Conservation (phyloP, 2,888 invertebrate genomes). For the Nomada fabriciana region DNA sequence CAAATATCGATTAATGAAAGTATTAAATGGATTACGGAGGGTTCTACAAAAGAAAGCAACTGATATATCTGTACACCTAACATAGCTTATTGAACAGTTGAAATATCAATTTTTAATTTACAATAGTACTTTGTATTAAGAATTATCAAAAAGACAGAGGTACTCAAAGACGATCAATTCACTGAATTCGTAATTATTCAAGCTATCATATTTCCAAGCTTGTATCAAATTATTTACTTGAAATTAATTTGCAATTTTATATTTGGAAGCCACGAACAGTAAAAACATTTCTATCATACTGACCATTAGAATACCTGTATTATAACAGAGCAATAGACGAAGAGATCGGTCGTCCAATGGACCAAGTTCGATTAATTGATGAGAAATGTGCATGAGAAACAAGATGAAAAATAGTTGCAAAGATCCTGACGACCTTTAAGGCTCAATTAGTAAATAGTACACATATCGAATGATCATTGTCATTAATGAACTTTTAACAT, state of each 20-base stretch:
- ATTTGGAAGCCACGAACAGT: background rate
- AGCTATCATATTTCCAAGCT: too few relatives aligned
- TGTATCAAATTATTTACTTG: too few relatives aligned
- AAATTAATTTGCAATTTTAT: too few relatives aligned
- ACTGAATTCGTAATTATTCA: too few relatives aligned
- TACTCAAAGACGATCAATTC: background rate
- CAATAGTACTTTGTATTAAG: too few relatives aligned
- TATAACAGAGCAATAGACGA: constrained; percentile 27
- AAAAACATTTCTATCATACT: background rate
- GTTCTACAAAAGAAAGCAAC: too few relatives aligned
- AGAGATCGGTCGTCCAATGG: constrained; percentile 30
- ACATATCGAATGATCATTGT: background rate
- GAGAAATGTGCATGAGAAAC: background rate
- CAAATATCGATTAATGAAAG: background rate
- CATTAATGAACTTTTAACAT: constrained; percentile 4
- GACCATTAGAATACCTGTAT: constrained; percentile 16
- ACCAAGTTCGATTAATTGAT: constrained; percentile 45
- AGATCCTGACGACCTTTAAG: constrained; percentile 28
- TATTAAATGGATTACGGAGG: background rate
- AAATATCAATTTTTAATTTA: too few relatives aligned
- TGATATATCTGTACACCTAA: too few relatives aligned
- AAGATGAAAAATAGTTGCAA: constrained; percentile 8
- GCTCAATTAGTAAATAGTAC: constrained; percentile 49
- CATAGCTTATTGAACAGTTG: too few relatives aligned
- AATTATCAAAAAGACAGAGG: too few relatives aligned